Evolutionary conservation across 2,797 vertebrate species (phyloP).

Genomic region (Anas georgica): DNA sequence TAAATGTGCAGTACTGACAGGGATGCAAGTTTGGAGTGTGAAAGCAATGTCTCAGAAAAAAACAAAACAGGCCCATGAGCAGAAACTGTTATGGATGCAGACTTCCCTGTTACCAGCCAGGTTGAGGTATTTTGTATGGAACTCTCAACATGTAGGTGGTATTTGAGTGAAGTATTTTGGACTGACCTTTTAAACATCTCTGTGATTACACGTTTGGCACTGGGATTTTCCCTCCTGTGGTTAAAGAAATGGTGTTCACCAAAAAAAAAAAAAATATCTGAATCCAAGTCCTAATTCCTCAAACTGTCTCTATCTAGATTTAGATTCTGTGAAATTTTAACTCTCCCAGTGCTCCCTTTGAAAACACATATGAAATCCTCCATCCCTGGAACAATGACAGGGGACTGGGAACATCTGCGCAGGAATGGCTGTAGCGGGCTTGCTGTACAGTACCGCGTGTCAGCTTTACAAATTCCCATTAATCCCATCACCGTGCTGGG

Average conservation of each 20-base stretch:
- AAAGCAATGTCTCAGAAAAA: background rate
- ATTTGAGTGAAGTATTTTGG: background rate
- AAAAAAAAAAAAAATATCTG: background rate
- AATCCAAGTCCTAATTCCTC: background rate
- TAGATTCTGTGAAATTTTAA: background rate
- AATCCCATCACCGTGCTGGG: conserved; percentile 3
- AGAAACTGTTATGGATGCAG: background rate
- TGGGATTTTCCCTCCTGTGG: background rate
- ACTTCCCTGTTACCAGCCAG: background rate
- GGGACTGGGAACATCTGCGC: background rate
- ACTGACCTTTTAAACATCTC: background rate
- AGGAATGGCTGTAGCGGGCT: background rate
- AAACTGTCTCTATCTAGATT: background rate
- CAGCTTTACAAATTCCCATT: conserved; percentile 39
- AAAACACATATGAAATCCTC: background rate
- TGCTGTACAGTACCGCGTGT: background rate
- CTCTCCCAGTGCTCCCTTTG: background rate
- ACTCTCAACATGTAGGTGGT: background rate
- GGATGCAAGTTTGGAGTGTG: background rate
- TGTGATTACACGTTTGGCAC: background rate
- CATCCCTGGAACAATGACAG: background rate
- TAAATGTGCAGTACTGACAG: background rate
- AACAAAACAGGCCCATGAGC: background rate
- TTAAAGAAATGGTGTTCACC: background rate
- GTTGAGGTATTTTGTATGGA: background rate